Percentiles rank a stretch among this genome's conserved stretches.
Conservation (phyloP, 2,888 invertebrate genomes). For the Trichopria drosophilae region DNA sequence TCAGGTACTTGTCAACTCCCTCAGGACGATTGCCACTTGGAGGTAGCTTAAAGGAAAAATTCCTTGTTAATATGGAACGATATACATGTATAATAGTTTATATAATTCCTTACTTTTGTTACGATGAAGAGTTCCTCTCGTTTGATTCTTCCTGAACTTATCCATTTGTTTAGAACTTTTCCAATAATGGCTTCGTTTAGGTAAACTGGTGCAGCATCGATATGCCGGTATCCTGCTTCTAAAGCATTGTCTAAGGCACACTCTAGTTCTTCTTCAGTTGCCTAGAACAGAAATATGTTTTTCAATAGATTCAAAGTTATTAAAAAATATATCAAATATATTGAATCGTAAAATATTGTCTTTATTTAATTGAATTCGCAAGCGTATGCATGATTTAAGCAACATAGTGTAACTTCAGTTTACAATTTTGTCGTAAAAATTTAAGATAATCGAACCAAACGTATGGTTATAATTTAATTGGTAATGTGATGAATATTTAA, state of each 20-base stretch:
- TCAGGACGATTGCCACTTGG: constrained; percentile 66
- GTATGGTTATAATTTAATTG: background rate
- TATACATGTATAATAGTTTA: background rate
- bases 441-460: background rate
- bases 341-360: background rate
- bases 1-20: constrained; percentile 68
- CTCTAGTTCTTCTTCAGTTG: constrained; percentile 69
- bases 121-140: constrained; percentile 81
- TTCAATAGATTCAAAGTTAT: background rate
- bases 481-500: no score
- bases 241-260: constrained; percentile 71
- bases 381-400: no score
- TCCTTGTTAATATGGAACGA: no score
- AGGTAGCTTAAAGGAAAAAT: constrained; percentile 54
- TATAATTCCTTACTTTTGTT: constrained; percentile 67
- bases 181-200: constrained; percentile 78
- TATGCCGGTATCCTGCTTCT: constrained; percentile 78
- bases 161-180: constrained; percentile 71
- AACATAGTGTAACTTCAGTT: no score
- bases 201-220: constrained; percentile 80
- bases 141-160: constrained; percentile 68
- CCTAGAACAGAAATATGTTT: constrained; percentile 57
- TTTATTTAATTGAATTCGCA: constrained; percentile 2
- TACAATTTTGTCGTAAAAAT: background rate
- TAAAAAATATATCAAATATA: background rate